Evolutionary conservation across 2,113 vertebrate genomes (phyloP).

Genomic region (zebrafish (Danio rerio)): GRCz12tu NC_133182.1:74724001-74724500

Average conservation of each 20-base stretch:
- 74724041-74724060: conserved; percentile 11
- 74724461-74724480: no score
- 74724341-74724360: no score
- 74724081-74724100: conserved; percentile 53
- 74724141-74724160: conserved; percentile 42
- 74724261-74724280: conserved; percentile 1
- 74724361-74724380: no score
- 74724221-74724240: conserved; percentile 4
- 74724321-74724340: background rate
- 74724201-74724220: conserved; percentile 14
- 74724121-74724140: conserved; percentile 57
- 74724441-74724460: no score
- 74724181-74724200: conserved; percentile 9
- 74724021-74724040: conserved; percentile 45
- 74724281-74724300: conserved; percentile 37
- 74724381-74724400: no score
- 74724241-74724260: conserved; percentile 20
- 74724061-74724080: conserved; percentile 35
- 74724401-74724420: no score
- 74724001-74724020: conserved; percentile 42
- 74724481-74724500: no score
- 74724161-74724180: conserved; percentile 14
- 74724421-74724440: no score
- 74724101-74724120: conserved; percentile 56
- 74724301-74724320: conserved; percentile 38